Evolutionary conservation across 2,888 invertebrate species (phyloP), one percentile per base, ranked within the genome.

Genomic region (Tiphia femorata): DNA sequence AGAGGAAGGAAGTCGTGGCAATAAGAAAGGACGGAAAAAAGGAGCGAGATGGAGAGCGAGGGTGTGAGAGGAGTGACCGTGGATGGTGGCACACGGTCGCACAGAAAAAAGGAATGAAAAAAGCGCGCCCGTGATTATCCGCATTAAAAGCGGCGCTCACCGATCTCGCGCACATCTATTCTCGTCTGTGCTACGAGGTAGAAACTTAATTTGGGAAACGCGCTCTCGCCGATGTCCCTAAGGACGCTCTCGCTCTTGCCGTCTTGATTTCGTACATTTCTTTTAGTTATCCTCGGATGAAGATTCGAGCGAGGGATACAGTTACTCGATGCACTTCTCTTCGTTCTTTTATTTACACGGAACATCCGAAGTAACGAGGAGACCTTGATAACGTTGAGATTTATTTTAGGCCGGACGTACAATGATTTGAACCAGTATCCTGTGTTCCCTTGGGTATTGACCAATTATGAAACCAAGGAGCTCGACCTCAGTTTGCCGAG

Each of bases 371-470:
- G n/a, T n/a, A n/a, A n/a, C n/a, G n/a, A n/a, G n/a, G n/a, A n/a
- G n/a, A n/a, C n/a, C n/a, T n/a, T n/a, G n/a, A n/a, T 12, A 12
- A 29, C 17, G 23, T 23, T 27, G 3, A 51, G 19, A 42, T 63
- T 73, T 81, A 67, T 82, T 81, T 37, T 86, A 95, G 97, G 99
- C n/a, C 92, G 99, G 43, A 98, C 98, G 0, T 99, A 98, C 88
- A 99, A 99, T 85, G 99, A 99, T 84, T 87, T 99, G 79, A 99
- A 99, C 84, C 99, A 99, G 86, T 99, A 99, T 83, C 98, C 98
- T 1, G 95, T 99, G 64, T 99, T 99, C 85, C 99, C 99, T 0
- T 99, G 99, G 99, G 97, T 99, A 56, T 88, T 99, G 49, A 98
- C 98, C 66, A 99, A 99, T 86, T 99, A 98, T 85, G 98, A 98